A percentile compares a stretch with the other conserved stretches of the same genome.
These are phyloP conservation scores for Colletes collaris DNA, from an alignment of 2,888 invertebrate genomes.

Conservation along the genomic window DNA sequence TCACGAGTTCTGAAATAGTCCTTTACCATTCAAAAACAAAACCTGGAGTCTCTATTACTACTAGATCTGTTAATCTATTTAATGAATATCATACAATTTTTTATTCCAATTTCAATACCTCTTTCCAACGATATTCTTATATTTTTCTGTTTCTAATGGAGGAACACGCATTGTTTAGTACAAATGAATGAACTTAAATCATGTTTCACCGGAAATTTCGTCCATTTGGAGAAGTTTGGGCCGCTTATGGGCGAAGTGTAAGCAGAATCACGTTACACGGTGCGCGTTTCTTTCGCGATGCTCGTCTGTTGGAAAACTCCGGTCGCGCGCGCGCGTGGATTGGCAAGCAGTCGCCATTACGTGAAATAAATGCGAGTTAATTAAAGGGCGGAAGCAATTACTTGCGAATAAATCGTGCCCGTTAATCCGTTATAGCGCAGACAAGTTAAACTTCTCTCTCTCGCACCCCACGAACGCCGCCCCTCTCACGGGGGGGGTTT, in stretches of 20 bases:
- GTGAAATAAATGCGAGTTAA: constrained; percentile 82
- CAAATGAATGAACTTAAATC: no score
- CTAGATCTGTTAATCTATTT: no score
- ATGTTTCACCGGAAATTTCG: no score
- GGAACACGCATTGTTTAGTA: no score
- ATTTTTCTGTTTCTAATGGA: no score
- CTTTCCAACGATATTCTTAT: no score
- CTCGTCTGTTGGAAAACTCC: constrained; percentile 48
- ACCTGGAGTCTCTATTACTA: no score
- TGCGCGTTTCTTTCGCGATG: constrained; percentile 6
- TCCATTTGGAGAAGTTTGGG: background rate
- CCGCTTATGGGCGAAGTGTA: background rate
- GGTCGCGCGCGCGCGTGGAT: constrained; percentile 18
- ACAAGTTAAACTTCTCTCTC: constrained; percentile 79
- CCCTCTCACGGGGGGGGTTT: constrained; percentile 19
- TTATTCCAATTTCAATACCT: no score
- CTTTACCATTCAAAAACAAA: no score
- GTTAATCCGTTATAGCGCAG: constrained; percentile 82
- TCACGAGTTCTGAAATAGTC: no score
- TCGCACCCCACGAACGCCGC: constrained; percentile 28
- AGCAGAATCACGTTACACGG: background rate
- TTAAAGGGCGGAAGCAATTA: constrained; percentile 81
- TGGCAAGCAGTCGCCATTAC: constrained; percentile 77
- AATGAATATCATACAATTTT: no score
- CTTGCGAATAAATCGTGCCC: constrained; percentile 80